These are phyloP conservation scores for Gymnocheta viridis DNA, from an alignment of 2,888 invertebrate genomes.

Conservation along the genomic window DNA sequence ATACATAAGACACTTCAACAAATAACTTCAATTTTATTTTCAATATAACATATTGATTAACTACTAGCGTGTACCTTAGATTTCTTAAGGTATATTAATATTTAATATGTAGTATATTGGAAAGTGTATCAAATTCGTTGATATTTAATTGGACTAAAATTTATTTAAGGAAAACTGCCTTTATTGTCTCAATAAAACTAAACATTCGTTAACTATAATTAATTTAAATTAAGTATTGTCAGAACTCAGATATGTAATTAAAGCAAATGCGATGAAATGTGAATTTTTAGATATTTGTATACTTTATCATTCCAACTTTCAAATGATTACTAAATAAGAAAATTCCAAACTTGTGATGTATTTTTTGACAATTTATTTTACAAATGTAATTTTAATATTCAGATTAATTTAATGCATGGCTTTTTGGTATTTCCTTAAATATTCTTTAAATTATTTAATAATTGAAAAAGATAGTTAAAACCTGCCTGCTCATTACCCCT, in stretches of 20 bases:
- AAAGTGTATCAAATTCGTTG: too few species aligned
- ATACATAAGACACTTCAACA: constrained; percentile 3
- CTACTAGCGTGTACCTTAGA: too few species aligned
- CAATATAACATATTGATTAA: background rate
- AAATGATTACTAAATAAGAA: background rate
- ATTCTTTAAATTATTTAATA: background rate
- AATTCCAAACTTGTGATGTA: background rate
- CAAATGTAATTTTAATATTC: background rate
- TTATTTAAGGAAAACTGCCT: background rate
- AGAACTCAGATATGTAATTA: background rate
- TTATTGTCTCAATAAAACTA: too few species aligned
- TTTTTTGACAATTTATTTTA: background rate
- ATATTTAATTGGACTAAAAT: background rate
- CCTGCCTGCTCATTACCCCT: background rate
- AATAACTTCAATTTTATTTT: constrained; percentile 30
- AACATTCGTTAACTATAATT: too few species aligned
- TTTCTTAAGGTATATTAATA: background rate
- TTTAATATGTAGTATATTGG: too few species aligned
- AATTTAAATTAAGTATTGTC: too few species aligned
- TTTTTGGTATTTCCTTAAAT: background rate
- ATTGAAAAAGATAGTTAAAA: background rate
- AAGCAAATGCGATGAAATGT: background rate
- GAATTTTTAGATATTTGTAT: constrained; percentile 16
- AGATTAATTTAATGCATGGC: background rate
- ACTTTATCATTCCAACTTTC: background rate